phyloP scores from a whole-genome alignment of 2,113 vertebrate species.

The Lampris incognitus region DNA sequence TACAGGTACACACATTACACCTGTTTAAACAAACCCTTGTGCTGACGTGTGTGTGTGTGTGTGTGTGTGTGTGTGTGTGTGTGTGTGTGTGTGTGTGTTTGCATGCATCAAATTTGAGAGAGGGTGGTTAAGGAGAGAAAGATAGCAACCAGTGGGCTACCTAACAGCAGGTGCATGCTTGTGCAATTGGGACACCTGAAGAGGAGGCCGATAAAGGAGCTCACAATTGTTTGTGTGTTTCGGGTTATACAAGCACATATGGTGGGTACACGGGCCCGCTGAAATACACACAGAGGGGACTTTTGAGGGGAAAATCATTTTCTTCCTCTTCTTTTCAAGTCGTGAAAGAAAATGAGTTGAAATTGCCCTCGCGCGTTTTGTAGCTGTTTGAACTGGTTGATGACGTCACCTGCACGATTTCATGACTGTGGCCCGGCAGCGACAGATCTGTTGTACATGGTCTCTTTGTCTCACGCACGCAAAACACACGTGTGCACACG shows the following conservation, averaged over 20 bases:
- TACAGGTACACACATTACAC: slow-evolving; percentile 70
- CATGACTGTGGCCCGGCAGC: slow-evolving; percentile 37
- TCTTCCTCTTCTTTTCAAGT: slow-evolving; percentile 1
- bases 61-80: not conserved
- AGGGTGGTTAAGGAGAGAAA: slow-evolving; percentile 18
- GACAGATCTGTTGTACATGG: slow-evolving; percentile 45
- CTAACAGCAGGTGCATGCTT: slow-evolving; percentile 59
- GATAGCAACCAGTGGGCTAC: slow-evolving; percentile 62
- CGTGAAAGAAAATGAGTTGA: slow-evolving; percentile 12
- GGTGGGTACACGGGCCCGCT: not conserved
- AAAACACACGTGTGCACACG: slow-evolving; percentile 16
- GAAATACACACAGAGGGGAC: not conserved
- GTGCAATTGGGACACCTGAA: slow-evolving; percentile 57
- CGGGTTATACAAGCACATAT: slow-evolving; percentile 56
- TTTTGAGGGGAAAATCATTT: too few species aligned
- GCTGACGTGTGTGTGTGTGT: slow-evolving; percentile 15
- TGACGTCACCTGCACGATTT: slow-evolving; percentile 67
- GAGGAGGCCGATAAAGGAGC: slow-evolving; percentile 63
- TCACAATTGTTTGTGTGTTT: slow-evolving; percentile 70
- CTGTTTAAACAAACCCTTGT: slow-evolving; percentile 68
- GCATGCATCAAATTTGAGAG: not conserved
- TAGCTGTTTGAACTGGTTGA: slow-evolving; percentile 3
- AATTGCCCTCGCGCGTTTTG: not conserved
- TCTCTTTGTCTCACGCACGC: slow-evolving; percentile 43
- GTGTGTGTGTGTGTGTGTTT: not conserved